These are phyloP conservation scores for Collichthys lucidus DNA, from an alignment of 2,113 vertebrate genomes.

Conservation along the genomic window DNA sequence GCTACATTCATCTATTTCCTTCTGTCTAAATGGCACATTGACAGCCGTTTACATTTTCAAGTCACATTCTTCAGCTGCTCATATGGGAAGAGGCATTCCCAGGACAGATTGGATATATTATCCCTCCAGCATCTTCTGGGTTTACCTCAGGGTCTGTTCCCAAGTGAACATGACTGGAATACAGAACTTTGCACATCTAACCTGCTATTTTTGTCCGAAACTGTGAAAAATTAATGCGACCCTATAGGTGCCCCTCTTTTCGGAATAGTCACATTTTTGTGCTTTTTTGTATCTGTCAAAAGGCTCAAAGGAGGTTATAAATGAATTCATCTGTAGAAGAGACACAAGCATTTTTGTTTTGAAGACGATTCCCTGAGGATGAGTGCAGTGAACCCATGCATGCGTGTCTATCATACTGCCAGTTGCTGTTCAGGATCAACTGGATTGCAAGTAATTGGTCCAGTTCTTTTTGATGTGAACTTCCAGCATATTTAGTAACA, in stretches of 20 bases:
- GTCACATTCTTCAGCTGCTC: constrained; percentile 13
- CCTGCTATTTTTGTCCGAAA: not conserved
- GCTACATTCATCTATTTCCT: not conserved
- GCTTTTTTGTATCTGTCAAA: not conserved
- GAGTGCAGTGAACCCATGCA: constrained; percentile 3
- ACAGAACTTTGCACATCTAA: not conserved
- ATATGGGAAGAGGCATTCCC: not conserved
- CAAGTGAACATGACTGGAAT: constrained; percentile 18
- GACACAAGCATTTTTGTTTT: not conserved
- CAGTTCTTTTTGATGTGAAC: constrained; percentile 36
- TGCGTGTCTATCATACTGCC: not conserved
- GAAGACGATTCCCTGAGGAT: not conserved
- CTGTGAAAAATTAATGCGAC: not conserved
- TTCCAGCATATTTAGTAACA: not conserved
- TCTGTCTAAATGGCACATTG: not conserved
- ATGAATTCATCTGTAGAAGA: constrained; percentile 6
- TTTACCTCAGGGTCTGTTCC: not conserved
- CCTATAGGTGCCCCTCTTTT: no score
- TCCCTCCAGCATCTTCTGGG: not conserved
- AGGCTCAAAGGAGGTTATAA: not conserved
- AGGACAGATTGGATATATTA: not conserved
- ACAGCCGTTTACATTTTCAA: not conserved
- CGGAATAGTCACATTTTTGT: not conserved
- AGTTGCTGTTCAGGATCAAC: constrained; percentile 27
- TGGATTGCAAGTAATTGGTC: constrained; percentile 41